Evolutionary conservation across 2,113 vertebrate genomes (phyloP).

Genomic region (Sebastes schlegelii): DNA sequence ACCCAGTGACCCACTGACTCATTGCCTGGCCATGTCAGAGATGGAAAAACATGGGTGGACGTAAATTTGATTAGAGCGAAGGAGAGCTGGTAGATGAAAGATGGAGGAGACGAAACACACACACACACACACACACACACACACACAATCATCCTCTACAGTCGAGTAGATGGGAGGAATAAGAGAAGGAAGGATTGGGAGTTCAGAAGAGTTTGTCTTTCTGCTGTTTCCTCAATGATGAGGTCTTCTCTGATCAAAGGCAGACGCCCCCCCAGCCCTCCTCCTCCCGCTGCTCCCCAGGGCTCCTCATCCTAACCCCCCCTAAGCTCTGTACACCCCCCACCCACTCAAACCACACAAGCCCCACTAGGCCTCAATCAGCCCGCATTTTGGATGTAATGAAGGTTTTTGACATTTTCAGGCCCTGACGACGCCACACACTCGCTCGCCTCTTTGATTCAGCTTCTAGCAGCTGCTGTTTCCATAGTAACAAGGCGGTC

Average conservation of each 20-base stretch:
- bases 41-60: constrained; percentile 22
- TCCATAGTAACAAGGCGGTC: constrained; percentile 64
- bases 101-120: neutral
- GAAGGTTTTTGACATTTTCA: constrained; percentile 55
- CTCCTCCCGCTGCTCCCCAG: constrained; percentile 13
- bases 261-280: neutral
- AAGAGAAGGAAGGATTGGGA: neutral
- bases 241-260: constrained; percentile 61
- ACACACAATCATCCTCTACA: neutral
- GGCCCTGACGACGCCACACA: constrained; percentile 20
- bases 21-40: neutral
- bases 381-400: constrained; percentile 28
- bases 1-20: constrained; percentile 66
- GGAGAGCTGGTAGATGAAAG: constrained; percentile 7
- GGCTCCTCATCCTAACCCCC: constrained; percentile 15
- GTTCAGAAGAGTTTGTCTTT: constrained; percentile 25
- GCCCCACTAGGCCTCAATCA: neutral
- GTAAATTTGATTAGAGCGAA: constrained; percentile 55
- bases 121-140: constrained; percentile 15
- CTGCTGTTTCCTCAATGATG: constrained; percentile 49
- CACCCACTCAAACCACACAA: constrained; percentile 29
- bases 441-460: constrained; percentile 16
- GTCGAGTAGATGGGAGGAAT: neutral
- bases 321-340: neutral
- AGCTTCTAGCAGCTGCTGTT: constrained; percentile 69